Evolutionary conservation across 2,113 vertebrate genomes (phyloP).

Genomic region (Cnemophilus loriae): DNA sequence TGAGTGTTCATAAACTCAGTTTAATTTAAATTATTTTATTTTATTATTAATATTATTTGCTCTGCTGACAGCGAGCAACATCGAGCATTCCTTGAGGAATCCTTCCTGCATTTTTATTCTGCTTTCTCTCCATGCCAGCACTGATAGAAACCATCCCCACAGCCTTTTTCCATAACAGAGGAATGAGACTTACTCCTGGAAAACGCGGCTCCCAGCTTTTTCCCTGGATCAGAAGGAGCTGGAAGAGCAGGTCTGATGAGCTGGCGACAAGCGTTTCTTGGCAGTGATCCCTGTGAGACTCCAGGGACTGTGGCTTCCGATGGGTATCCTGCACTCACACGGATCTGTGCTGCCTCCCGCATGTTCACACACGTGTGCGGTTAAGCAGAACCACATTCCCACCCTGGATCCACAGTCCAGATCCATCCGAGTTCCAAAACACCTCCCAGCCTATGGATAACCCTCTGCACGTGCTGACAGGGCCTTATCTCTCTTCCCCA

Average conservation of each 20-base stretch:
- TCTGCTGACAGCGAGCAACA: background rate
- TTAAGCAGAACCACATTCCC: background rate
- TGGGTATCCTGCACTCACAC: background rate
- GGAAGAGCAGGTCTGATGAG: background rate
- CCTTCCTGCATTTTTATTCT: background rate
- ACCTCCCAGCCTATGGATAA: background rate
- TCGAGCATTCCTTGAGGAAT: background rate
- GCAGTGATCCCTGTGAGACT: background rate
- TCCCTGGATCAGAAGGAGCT: background rate
- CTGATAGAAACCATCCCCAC: background rate
- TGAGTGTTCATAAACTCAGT: accelerated
- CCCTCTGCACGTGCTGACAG: background rate
- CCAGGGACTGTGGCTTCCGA: background rate
- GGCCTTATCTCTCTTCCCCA: accelerated
- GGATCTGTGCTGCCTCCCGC: background rate
- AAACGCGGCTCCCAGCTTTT: background rate
- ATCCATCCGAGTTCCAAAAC: accelerated
- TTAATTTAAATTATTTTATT: background rate
- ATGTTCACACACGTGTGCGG: accelerated
- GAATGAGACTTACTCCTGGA: background rate
- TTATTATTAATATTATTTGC: background rate
- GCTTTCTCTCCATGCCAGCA: background rate
- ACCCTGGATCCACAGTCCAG: background rate
- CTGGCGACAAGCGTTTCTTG: background rate
- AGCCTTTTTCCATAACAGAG: background rate